These are phyloP conservation scores for Dascyllus trimaculatus DNA, from an alignment of 2,113 vertebrate species.

Conservation along the genomic window DNA sequence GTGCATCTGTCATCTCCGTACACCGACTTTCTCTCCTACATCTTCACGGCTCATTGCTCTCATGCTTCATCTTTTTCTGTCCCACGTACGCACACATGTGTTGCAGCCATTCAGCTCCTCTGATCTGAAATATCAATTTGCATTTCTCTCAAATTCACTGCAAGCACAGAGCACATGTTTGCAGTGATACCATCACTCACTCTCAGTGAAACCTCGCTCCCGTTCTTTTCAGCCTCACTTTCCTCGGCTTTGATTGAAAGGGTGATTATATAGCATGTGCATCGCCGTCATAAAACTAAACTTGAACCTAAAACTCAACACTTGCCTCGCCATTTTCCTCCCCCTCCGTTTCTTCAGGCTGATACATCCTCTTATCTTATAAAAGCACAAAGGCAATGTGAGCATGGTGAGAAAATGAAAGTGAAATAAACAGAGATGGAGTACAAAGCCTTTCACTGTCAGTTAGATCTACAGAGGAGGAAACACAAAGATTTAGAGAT, in stretches of 20 bases:
- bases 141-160: slow-evolving; percentile 51
- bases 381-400: slow-evolving; percentile 19
- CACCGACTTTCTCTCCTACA: slow-evolving; percentile 38
- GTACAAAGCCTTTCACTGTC: slow-evolving; percentile 1
- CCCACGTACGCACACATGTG: background rate
- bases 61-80: slow-evolving; percentile 11
- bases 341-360: background rate
- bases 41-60: slow-evolving; percentile 64
- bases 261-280: slow-evolving; percentile 26
- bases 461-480: slow-evolving; percentile 16
- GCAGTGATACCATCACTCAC: slow-evolving; percentile 21
- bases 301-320: slow-evolving; percentile 24
- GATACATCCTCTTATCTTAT: slow-evolving; percentile 29
- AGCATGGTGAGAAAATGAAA: slow-evolving; percentile 25
- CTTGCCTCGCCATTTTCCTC: background rate
- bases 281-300: background rate
- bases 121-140: slow-evolving; percentile 66
- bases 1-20: slow-evolving; percentile 57
- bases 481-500: slow-evolving; percentile 55
- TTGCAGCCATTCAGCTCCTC: slow-evolving; percentile 28
- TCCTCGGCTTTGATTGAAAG: slow-evolving; percentile 44
- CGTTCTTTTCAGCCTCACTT: slow-evolving; percentile 31
- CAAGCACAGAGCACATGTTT: slow-evolving; percentile 28
- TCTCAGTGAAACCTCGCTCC: slow-evolving; percentile 45
- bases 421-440: slow-evolving; percentile 27